Conservation (phyloP, 2,113 vertebrate species). For the Phycodurus eques region DNA sequence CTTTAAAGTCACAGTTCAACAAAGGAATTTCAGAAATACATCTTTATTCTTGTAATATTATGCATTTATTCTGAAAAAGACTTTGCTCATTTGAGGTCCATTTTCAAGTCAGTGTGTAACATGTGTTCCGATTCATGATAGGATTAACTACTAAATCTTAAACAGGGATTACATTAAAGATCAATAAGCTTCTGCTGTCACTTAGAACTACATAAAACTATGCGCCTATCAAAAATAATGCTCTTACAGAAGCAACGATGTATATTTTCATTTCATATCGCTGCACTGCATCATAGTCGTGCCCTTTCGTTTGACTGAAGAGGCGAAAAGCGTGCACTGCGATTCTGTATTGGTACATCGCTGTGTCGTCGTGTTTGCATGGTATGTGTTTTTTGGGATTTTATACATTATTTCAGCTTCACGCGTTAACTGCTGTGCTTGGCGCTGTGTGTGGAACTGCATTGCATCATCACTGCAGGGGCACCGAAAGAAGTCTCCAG, state of each 20-base stretch:
- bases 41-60: not conserved
- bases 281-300: too few species aligned
- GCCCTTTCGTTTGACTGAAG: too few species aligned
- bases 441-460: not conserved
- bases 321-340: too few species aligned
- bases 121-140: not conserved
- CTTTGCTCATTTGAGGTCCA: not conserved
- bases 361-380: too few species aligned
- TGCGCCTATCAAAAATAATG: not conserved
- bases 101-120: not conserved
- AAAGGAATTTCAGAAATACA: too few species aligned
- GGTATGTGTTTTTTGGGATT: too few species aligned
- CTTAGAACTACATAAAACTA: not conserved
- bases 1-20: not conserved
- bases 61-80: not conserved
- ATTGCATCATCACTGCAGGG: not conserved
- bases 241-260: not conserved
- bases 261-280: not conserved
- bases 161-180: constrained; percentile 20
- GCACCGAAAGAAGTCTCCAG: not conserved
- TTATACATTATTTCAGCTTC: too few species aligned
- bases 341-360: too few species aligned
- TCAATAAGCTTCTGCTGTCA: constrained; percentile 18
- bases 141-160: constrained; percentile 23
- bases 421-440: not conserved